Evolutionary conservation across 1,140 invertebrate species (phyloP), one percentile per base, ranked within the genome.

Genomic region (Ctenoplectra terminalis): DNA sequence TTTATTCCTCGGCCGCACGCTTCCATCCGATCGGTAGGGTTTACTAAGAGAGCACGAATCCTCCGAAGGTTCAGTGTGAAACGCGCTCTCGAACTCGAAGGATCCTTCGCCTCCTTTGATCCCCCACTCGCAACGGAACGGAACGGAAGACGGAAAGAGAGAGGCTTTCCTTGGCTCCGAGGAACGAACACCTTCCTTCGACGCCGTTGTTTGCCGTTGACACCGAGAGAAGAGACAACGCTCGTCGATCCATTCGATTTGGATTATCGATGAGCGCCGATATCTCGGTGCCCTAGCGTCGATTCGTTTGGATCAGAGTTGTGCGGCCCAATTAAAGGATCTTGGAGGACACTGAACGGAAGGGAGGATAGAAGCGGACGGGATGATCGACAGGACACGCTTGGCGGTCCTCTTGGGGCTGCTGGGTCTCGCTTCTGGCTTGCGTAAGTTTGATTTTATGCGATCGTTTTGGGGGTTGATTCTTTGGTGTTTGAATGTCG

Each of bases 11-110:
- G 83, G 85, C 63, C 13, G 71, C 61, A n/a, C n/a, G 71, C 90
- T 89, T 86, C 82, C 84, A 90, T 90, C 85, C 85, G 87, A 75
- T 67, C 87, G 85, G 85, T 86, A 90, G 90, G 90, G 88, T 92
- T 93, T 88, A 91, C 92, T 93, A 92, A 90, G 92, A 90, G 85
- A 90, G 86, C 26, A 92, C 89, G 83, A 85, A 88, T 91, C 89
- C 87, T 88, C 84, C 76, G 83, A 90, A 88, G 91, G 91, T 91
- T 90, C 91, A 93, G 92, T 93, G 84, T 85, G 88, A 90, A 88
- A 90, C 91, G 91, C 87, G 91, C 92, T 82, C 89, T 92, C 89
- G 87, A 82, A 89, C 90, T 89, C 88, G 88, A 90, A 92, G 88
- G 88, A 91, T 86, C 88, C 69, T 61, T 84, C 37, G 73, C 75